Conservation (phyloP, 1,140 invertebrate species). For the Habropoda laboriosa region DNA sequence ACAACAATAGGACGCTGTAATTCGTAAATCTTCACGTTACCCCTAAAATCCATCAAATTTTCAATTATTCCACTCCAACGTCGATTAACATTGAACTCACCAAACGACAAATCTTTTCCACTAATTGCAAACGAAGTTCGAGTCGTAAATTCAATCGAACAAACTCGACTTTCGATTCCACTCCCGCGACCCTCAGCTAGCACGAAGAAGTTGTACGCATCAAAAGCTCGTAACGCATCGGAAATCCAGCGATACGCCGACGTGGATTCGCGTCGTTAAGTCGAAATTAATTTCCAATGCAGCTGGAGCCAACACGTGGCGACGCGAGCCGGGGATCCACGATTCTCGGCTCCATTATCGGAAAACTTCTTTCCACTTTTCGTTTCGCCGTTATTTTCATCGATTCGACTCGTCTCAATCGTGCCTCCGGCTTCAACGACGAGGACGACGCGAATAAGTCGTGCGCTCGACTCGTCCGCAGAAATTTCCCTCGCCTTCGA, state of each 20-base stretch:
- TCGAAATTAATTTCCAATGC: constrained; percentile 75
- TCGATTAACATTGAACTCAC: background rate
- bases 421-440: constrained; percentile 13
- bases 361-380: constrained; percentile 69
- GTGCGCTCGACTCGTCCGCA: constrained; percentile 11
- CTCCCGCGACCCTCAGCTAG: too few relatives aligned
- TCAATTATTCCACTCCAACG: too few relatives aligned
- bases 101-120: too few relatives aligned
- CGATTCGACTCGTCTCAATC: constrained; percentile 1
- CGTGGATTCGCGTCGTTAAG: constrained; percentile 46
- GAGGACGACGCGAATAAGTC: constrained; percentile 45
- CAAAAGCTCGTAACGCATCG: constrained; percentile 20
- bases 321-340: constrained; percentile 30
- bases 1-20: too few relatives aligned
- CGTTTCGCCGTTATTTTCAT: constrained; percentile 60
- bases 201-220: background rate
- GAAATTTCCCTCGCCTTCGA: constrained; percentile 36
- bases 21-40: too few relatives aligned
- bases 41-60: too few relatives aligned
- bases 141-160: background rate
- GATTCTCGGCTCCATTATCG: constrained; percentile 69
- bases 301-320: constrained; percentile 64
- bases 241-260: background rate
- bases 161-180: background rate
- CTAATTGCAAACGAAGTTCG: too few relatives aligned